These are phyloP conservation scores for Passer domesticus DNA, from an alignment of 2,113 vertebrate species.

Conservation along the genomic window DNA sequence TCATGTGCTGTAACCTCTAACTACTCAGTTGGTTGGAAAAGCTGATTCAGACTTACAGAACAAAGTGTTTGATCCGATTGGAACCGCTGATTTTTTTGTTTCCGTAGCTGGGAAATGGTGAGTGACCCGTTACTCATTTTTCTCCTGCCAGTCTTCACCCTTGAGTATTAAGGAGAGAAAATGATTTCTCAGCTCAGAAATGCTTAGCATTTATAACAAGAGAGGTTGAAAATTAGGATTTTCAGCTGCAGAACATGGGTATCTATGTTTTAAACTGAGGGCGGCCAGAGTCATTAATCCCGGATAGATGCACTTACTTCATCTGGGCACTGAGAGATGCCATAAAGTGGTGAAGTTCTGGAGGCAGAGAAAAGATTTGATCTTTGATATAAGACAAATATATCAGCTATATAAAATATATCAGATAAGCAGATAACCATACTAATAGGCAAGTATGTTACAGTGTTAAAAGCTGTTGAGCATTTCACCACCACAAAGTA, in stretches of 20 bases:
- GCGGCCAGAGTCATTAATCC: background rate
- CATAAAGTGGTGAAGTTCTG: background rate
- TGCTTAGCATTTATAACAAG: background rate
- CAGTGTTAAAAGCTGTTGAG: background rate
- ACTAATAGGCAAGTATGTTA: background rate
- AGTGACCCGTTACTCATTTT: background rate
- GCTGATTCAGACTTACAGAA: conserved; percentile 7
- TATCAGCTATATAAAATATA: background rate
- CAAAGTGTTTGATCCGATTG: background rate
- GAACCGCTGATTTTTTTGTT: background rate
- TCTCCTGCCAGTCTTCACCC: background rate
- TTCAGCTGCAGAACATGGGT: background rate
- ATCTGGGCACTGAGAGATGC: background rate
- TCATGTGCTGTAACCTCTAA: background rate
- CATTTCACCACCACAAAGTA: background rate
- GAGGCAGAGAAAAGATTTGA: background rate
- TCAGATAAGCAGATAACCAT: background rate
- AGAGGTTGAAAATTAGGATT: background rate
- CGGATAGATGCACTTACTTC: background rate
- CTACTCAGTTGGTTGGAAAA: background rate
- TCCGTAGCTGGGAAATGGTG: background rate
- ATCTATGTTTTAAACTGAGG: background rate
- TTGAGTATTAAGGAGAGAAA: background rate
- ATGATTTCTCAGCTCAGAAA: background rate
- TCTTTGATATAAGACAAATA: background rate